Evolutionary conservation across 1,140 invertebrate genomes (phyloP).

Genomic region (Trypoxylus dichotomus): DNA sequence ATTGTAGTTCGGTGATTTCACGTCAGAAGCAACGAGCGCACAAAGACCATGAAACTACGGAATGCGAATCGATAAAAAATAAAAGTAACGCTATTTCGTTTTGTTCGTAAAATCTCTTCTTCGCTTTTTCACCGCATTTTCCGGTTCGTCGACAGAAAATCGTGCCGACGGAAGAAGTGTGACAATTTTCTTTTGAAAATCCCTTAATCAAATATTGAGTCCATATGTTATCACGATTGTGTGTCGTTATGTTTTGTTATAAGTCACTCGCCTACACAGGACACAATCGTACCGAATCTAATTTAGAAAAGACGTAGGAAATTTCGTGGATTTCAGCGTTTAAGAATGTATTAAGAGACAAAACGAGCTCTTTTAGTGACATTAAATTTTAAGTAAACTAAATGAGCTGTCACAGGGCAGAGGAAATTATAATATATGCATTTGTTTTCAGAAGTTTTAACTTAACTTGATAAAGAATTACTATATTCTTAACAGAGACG

Average conservation of each 20-base stretch:
- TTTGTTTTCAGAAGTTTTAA: no score
- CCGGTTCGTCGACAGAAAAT: slow-evolving; percentile 9
- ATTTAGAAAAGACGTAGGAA: not conserved
- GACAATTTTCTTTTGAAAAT: slow-evolving; percentile 19
- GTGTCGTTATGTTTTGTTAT: slow-evolving; percentile 10
- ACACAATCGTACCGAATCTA: not conserved
- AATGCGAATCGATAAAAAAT: slow-evolving; percentile 14
- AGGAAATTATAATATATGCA: no score
- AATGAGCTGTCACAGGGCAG: no score
- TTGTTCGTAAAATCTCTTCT: not conserved
- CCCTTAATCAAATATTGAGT: slow-evolving; percentile 19
- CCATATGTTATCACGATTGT: not conserved
- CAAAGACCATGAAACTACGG: not conserved
- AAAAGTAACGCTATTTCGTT: slow-evolving; percentile 7
- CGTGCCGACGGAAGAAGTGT: not conserved
- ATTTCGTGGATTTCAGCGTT: not conserved
- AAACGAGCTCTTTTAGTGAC: not conserved
- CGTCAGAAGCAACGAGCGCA: not conserved
- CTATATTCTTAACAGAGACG: no score
- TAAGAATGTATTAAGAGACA: not conserved
- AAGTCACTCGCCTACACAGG: not conserved
- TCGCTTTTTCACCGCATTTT: slow-evolving; percentile 10
- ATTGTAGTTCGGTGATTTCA: not conserved
- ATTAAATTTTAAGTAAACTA: no score
- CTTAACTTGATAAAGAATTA: no score